These are phyloP conservation scores for Dinoponera quadriceps DNA, from an alignment of 1,140 invertebrate species.

Conservation along the genomic window DNA sequence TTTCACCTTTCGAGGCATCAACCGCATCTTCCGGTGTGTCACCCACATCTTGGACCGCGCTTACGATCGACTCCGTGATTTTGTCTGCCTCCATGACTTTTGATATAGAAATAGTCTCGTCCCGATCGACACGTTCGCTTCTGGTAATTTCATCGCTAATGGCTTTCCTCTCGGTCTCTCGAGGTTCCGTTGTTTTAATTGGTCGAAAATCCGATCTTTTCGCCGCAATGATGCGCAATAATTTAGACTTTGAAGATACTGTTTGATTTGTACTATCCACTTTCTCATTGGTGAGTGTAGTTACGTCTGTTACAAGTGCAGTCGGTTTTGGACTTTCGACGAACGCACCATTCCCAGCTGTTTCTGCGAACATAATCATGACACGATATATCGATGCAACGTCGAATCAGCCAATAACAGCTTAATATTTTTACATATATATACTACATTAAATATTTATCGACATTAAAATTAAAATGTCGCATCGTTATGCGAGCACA, in stretches of 20 bases:
- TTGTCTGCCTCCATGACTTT: too few species aligned
- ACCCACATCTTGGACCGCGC: not conserved
- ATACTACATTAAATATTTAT: too few species aligned
- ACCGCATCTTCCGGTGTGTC: not conserved
- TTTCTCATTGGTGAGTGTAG: not conserved
- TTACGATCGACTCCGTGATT: not conserved
- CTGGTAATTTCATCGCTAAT: not conserved
- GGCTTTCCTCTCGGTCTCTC: not conserved
- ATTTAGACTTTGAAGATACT: conserved; percentile 26
- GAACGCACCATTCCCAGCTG: not conserved
- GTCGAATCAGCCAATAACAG: not conserved
- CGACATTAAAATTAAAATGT: too few species aligned
- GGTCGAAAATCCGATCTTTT: not conserved
- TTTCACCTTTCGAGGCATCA: not conserved
- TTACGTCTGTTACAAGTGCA: not conserved
- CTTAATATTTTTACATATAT: too few species aligned
- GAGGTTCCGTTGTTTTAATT: not conserved
- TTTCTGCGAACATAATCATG: not conserved
- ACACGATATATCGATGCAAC: not conserved
- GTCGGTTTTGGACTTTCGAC: not conserved
- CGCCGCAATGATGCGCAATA: not conserved
- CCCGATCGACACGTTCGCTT: not conserved
- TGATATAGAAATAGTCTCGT: not conserved
- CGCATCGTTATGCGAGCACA: too few species aligned
- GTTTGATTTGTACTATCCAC: not conserved